Evolutionary conservation across 2,888 invertebrate genomes (phyloP).

Genomic region (Drosophila vallismaia): DNA sequence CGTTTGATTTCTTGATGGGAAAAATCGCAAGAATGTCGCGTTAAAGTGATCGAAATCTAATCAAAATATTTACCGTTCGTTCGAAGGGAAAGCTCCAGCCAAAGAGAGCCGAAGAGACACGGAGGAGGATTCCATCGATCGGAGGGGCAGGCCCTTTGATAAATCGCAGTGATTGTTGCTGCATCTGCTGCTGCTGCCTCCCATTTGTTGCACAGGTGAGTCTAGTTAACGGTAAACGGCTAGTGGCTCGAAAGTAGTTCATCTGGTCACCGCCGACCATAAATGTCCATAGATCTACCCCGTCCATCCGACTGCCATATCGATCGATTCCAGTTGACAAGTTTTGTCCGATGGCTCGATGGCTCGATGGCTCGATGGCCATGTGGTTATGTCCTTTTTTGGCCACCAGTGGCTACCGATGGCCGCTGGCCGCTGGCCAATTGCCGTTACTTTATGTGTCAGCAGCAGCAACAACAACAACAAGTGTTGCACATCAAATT

Average conservation of each 20-base stretch:
- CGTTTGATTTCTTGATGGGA: conserved; percentile 23
- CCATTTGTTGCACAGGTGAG: conserved; percentile 58
- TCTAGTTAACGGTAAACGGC: conserved; percentile 56
- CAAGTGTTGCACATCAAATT: conserved; percentile 49
- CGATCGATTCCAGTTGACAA: conserved; percentile 47
- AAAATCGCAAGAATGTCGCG: conserved; percentile 35
- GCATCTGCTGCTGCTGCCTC: too few relatives aligned
- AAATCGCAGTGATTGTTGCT: conserved; percentile 20
- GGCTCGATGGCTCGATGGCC: conserved; percentile 28
- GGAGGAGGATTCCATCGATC: too few relatives aligned
- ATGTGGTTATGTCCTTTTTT: conserved; percentile 67
- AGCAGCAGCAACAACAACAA: conserved; percentile 19
- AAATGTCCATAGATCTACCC: conserved; percentile 35
- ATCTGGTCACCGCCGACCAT: conserved; percentile 71
- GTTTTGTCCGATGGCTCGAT: conserved; percentile 30
- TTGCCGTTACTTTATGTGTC: conserved; percentile 48
- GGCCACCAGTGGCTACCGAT: conserved; percentile 32
- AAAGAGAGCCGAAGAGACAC: background rate
- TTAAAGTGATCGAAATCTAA: conserved; percentile 41
- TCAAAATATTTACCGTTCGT: conserved; percentile 50
- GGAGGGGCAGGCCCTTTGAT: conserved; percentile 7
- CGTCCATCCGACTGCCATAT: conserved; percentile 27
- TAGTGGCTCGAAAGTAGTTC: conserved; percentile 66
- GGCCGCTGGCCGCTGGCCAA: conserved; percentile 20
- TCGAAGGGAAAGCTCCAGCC: conserved; percentile 1